phyloP scores from a whole-genome alignment of 2,113 vertebrate species.

The Muscicapa adusta region DNA sequence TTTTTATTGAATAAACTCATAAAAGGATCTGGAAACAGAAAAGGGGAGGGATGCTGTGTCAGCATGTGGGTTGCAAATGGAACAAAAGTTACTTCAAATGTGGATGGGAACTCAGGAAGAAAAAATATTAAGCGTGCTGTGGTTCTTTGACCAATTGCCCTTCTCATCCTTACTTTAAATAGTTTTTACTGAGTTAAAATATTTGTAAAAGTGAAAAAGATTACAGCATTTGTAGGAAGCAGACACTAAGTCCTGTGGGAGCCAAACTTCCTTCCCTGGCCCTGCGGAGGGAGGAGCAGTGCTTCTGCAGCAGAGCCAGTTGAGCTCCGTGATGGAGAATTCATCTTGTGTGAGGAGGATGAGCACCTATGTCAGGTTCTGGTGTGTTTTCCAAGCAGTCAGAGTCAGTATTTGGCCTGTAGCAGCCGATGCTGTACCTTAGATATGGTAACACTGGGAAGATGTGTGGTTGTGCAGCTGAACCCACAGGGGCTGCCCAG shows the following conservation, averaged over 20 bases:
- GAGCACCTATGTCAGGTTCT: background rate
- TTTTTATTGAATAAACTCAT: constrained; percentile 66
- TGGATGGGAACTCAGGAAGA: constrained; percentile 5
- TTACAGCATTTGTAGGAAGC: constrained; percentile 7
- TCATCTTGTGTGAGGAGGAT: background rate
- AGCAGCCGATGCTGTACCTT: background rate
- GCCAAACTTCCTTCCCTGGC: background rate
- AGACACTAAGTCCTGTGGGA: background rate
- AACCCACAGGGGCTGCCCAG: background rate
- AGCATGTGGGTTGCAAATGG: constrained; percentile 66
- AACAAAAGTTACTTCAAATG: constrained; percentile 49
- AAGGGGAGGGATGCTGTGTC: constrained; percentile 66
- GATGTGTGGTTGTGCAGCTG: background rate
- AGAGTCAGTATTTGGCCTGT: background rate
- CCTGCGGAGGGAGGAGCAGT: background rate
- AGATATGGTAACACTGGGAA: background rate
- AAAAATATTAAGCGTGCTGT: background rate
- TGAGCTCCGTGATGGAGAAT: background rate
- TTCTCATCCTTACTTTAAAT: constrained; percentile 6
- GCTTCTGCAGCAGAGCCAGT: background rate
- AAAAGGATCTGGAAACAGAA: constrained; percentile 65
- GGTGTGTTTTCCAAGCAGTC: background rate
- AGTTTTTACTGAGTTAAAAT: constrained; percentile 15
- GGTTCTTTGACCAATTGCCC: constrained; percentile 29
- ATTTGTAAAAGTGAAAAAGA: constrained; percentile 15